Base-by-base conservation (phyloP, 2,888 invertebrate genomes). In the Portevinia maculata region DNA sequence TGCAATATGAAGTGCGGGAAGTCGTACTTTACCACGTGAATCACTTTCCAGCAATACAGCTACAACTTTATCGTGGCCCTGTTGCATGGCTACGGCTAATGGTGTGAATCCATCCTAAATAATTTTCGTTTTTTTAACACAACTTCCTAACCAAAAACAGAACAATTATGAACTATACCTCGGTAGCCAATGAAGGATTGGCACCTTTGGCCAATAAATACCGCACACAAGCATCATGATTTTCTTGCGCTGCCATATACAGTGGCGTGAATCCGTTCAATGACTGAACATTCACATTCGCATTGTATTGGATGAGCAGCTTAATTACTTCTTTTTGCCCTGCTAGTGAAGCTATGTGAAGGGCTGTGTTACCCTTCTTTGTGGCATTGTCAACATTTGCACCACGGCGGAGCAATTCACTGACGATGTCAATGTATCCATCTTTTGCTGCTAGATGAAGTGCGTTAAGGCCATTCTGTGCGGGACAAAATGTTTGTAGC, bases 181-280 rank as follows among this genome's bases (percentile, higher is more conserved):
- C 99, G 34, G 99, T 99, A 53, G 99, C 97, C 57, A 99, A 92
- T 53, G 96, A 96, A 91, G 99, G 99, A 91, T 98, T 99, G 84
- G 99, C 99, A 50, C 97, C 98, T 89, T 97, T 97, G 34, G 95
- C 93, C 69, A 99, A 92, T 74, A 99, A 92, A 92, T 96, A 96
- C 89, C 96, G 95, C 85, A 99, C 99, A 86, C 98, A 97, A 6
- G 93, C 94, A 83, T 98, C 98, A 89, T 99, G 98, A 90, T 98
- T 98, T 91, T 98, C 98, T 91, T 98, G 99, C 8, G 99, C 98
- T 3, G 98, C 98, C 99, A 99, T 99, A 90, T 99, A 99, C 48
- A 99, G 92, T 0, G 99, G 99, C 0, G 99, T 99, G 92, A 99
- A 99, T 48, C 99, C 99, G 89, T 97, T 98, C 86, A 97, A 95